Base-by-base conservation (phyloP, 2,797 vertebrate species). In the Linurgus olivaceus region DNA sequence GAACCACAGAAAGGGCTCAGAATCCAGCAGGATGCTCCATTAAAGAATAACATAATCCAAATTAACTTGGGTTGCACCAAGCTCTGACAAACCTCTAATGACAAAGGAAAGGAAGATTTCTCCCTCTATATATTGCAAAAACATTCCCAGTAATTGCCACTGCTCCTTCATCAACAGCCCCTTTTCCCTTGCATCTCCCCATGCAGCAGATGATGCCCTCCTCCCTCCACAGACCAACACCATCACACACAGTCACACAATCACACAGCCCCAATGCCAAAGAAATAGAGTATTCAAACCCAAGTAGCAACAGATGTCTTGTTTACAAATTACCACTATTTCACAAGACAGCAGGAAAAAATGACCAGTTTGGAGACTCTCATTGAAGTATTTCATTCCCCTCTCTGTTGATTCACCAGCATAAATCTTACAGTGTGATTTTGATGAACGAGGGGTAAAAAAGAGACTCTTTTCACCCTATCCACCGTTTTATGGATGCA, bases 261-360 rank as follows among this genome's bases (percentile, higher is more conserved):
- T 13, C 25, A 13, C 55, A 50, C 19, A 57, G 25, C 16, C 2
- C 0, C 3, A 74, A 3, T 13, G 26, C 28, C 54, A 88, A 26
- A 88, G 19, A 82, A 80, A 31, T 1, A 1, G 3, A 40, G 19
- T 10, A 52, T 35, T 59, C 87, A 72, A 58, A 37, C 35, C 17
- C 31, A 25, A 75, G 45, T 8, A 62, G 55, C 31, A 54, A 45
- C 9, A 80, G 71, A 50, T 54, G 13, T 7, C 67, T 48, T 13
- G 1, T 87, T 97, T 65, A 35, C 54, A 90, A 79, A 76, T 70
- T 29, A 73, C 40, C 33, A 76, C 52, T 8, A 4, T 82, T 78
- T 82, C 84, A 76, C 61, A 88, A 72, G 65, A 37, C 50, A 77
- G 38, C 50, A 90, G 45, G 50, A 45, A 67, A 74, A 93, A 84